These are phyloP conservation scores for Isichthys henryi DNA, from an alignment of 2,113 vertebrate species.

Conservation along the genomic window DNA sequence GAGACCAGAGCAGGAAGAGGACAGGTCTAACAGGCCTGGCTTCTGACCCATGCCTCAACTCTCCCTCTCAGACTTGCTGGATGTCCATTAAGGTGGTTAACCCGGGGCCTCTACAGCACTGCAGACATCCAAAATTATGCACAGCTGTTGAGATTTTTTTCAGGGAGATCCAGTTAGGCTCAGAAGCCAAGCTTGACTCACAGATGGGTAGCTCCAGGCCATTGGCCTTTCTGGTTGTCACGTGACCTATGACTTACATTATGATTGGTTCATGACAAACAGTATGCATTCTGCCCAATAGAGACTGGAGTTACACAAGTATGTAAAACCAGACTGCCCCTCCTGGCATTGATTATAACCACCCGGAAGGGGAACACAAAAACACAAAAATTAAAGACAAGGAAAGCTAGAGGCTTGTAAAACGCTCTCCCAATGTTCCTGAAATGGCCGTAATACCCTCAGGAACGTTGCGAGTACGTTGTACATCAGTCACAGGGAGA, in stretches of 20 bases:
- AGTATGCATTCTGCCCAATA: background rate
- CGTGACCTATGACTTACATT: background rate
- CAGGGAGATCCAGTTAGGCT: background rate
- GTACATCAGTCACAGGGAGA: constrained; percentile 7
- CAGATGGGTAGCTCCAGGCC: background rate
- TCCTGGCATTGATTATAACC: background rate
- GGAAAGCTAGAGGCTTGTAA: background rate
- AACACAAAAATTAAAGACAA: background rate
- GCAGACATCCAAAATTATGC: too few species aligned
- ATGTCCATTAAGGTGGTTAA: too few species aligned
- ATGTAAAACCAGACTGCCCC: background rate
- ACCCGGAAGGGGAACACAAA: background rate
- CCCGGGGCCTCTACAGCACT: background rate
- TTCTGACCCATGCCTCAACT: background rate
- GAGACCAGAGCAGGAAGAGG: background rate
- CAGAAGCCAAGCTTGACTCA: background rate
- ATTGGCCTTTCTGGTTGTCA: background rate
- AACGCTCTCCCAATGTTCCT: background rate
- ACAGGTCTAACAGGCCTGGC: background rate
- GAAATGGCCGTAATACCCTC: background rate
- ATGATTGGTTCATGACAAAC: constrained; percentile 27
- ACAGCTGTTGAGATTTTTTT: background rate
- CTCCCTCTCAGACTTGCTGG: background rate
- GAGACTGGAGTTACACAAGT: background rate
- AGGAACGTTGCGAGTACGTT: constrained; percentile 7